Base-by-base conservation (phyloP, 2,113 vertebrate species). In the Riparia riparia region DNA sequence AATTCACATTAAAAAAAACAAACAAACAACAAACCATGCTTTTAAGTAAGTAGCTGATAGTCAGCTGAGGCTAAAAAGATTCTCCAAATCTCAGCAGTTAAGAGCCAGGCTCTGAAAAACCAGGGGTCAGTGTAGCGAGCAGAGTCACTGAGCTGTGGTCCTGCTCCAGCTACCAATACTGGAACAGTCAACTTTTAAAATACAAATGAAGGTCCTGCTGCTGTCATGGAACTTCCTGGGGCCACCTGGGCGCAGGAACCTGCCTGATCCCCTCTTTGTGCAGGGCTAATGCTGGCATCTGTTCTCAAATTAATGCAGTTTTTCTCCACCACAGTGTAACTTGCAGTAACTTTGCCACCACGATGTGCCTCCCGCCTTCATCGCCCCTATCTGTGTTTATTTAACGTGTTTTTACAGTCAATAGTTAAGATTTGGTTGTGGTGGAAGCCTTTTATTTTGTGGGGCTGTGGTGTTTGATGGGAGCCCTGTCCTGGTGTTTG, bases 401-500 rank as follows among this genome's bases (percentile, higher is more conserved):
- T 92, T 32, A 39, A 37, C 4, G 14, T 56, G 17, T 7, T 89
- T 83, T 57, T 41, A 3, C 5, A 16, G 37, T 4, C 31, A 61
- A 31, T 8, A 34, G 45, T 87, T 41, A 14, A 70, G 85, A 47
- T 53, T 50, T 82, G 57, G 45, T 82, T 47, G 41, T 47, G 61
- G 31, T 73, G 64, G 51, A 68, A 71, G 17, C 76, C 88, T 90
- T 95, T 83, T 78, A 45, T 61, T 93, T 89, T 41, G 70, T 28
- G 56, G 69, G 51, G 80, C 86, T 73, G 81, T 34, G 90, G 85
- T 53, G 37, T 37, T 37, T 37, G 82, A 41, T 0, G 1, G 82
- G 82, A 78, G 88, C 74, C 51, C 41, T 50, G 76, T 93, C 20
- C 73, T 49, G 41, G 42, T 91, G 89, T 88, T 95, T 82, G 66